These are phyloP conservation scores for Nomada hirtipes DNA, from an alignment of 2,888 invertebrate genomes.

Conservation along the genomic window DNA sequence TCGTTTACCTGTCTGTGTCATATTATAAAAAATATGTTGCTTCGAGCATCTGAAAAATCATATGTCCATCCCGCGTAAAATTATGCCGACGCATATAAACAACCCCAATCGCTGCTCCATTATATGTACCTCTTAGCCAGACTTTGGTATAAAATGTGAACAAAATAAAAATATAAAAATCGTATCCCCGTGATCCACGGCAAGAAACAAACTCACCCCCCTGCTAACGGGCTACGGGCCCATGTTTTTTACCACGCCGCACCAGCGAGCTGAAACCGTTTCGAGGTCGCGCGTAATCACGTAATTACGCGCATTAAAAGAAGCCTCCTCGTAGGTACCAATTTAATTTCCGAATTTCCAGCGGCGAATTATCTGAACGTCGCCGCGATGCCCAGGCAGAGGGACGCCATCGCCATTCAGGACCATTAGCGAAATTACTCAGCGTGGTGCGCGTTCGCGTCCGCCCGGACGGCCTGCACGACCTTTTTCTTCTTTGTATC, in stretches of 20 bases:
- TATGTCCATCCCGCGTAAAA: no score
- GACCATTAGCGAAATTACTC: constrained; percentile 83
- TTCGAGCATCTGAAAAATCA: no score
- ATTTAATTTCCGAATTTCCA: constrained; percentile 80
- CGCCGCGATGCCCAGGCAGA: constrained; percentile 45
- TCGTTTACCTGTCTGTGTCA: no score
- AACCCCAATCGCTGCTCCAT: no score
- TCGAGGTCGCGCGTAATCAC: constrained; percentile 79
- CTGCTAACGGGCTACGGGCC: constrained; percentile 39
- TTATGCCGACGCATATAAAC: no score
- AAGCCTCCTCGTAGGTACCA: constrained; percentile 74
- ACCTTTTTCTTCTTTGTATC: constrained; percentile 70
- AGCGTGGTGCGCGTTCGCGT: constrained; percentile 68
- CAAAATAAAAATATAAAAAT: constrained; percentile 5
- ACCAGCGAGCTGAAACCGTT: constrained; percentile 68
- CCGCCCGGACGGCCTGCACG: constrained; percentile 49
- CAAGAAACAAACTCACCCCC: constrained; percentile 53
- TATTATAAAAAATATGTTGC: no score
- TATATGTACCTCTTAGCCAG: no score
- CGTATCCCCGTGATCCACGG: constrained; percentile 30
- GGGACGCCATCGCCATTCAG: constrained; percentile 69
- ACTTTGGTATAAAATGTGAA: no score
- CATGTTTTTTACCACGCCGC: constrained; percentile 62
- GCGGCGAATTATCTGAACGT: constrained; percentile 75
- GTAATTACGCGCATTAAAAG: constrained; percentile 73